phyloP scores from a whole-genome alignment of 2,888 invertebrate genomes.

The Acheta domesticus region DNA sequence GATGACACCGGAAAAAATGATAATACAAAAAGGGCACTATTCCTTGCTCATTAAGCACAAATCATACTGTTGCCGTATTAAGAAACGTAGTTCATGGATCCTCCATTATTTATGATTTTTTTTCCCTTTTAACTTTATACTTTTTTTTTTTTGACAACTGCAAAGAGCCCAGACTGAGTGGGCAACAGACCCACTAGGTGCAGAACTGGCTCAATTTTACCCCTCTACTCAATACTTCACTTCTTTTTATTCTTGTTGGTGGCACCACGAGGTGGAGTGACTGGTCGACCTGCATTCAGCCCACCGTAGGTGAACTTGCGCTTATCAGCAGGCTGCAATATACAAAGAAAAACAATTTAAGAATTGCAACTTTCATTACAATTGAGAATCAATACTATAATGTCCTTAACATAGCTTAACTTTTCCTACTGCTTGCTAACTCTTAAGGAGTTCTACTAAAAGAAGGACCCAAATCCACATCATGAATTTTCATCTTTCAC shows the following conservation, averaged over 20 bases:
- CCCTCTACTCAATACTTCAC: slow-evolving; percentile 56
- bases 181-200: background rate
- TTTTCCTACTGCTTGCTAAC: too few relatives aligned
- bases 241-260: slow-evolving; percentile 93
- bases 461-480: too few relatives aligned
- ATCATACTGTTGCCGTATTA: background rate
- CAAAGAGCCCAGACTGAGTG: background rate
- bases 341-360: background rate
- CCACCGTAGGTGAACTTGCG: slow-evolving; percentile 94
- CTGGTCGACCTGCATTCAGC: slow-evolving; percentile 91
- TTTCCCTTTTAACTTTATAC: background rate
- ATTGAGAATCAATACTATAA: background rate
- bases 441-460: too few relatives aligned
- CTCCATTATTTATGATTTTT: background rate
- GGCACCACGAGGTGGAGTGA: slow-evolving; percentile 94
- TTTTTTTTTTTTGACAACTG: background rate
- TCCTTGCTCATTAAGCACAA: background rate
- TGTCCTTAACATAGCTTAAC: too few relatives aligned
- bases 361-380: background rate
- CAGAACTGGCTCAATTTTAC: background rate
- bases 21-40: background rate
- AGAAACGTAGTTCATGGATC: background rate
- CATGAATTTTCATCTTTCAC: too few relatives aligned
- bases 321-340: slow-evolving; percentile 89
- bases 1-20: background rate